Conservation (phyloP, 35 echinoderm and acorn worm genomes). For the Amphiura filiformis region DNA sequence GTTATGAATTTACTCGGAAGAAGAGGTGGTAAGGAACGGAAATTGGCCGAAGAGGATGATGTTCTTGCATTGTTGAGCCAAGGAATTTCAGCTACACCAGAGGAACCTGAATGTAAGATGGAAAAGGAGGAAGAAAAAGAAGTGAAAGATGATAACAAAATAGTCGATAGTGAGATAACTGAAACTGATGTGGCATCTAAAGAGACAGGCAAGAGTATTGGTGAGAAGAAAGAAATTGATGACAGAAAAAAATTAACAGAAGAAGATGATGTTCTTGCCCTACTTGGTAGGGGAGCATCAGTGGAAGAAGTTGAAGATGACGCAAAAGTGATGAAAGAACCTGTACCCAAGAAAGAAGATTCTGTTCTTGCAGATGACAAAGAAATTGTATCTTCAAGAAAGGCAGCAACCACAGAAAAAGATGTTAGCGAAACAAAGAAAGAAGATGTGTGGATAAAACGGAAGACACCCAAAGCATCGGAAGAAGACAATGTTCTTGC, state of each 20-base stretch:
- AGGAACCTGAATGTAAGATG: too few relatives aligned
- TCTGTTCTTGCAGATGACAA: too few relatives aligned
- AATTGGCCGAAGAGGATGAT: neutral
- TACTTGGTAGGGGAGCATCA: neutral
- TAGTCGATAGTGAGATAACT: neutral
- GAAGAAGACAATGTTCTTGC: conserved; percentile 12
- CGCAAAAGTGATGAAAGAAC: neutral
- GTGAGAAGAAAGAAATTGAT: neutral
- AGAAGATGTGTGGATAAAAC: neutral
- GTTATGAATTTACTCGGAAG: neutral
- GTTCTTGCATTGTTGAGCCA: conserved; percentile 15
- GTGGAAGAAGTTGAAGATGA: neutral
- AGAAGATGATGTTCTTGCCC: conserved; percentile 11
- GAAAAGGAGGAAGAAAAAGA: too few relatives aligned
- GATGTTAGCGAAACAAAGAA: neutral
- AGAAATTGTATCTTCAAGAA: too few relatives aligned
- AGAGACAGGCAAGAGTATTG: neutral
- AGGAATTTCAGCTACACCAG: conserved; percentile 8
- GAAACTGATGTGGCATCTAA: neutral
- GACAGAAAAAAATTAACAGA: neutral
- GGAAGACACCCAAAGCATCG: neutral
- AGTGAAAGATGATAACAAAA: conserved; percentile 14
- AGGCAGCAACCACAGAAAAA: too few relatives aligned
- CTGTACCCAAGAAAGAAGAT: conserved; percentile 11
- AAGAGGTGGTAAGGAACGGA: neutral